Conservation (phyloP, 2,797 vertebrate species). For the Dicrostonyx torquatus region DNA sequence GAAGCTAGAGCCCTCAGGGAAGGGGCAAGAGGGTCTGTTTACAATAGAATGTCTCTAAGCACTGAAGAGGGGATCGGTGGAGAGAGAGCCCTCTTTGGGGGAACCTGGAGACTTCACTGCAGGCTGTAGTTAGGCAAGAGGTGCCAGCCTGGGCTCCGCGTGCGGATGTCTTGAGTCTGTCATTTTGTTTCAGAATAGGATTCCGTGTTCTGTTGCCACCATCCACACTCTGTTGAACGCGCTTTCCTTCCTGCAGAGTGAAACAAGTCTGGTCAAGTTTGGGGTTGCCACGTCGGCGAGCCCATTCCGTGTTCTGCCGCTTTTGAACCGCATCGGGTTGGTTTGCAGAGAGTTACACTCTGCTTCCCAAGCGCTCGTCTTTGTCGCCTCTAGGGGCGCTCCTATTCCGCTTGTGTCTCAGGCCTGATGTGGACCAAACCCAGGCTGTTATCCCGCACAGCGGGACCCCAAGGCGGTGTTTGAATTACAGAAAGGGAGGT, state of each 20-base stretch:
- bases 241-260: not conserved
- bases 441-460: not conserved
- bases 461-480: not conserved
- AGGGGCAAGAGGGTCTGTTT: not conserved
- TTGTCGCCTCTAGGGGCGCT: slow-evolving; percentile 29
- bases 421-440: not conserved
- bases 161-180: not conserved
- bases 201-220: not conserved
- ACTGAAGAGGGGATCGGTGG: not conserved
- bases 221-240: not conserved
- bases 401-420: not conserved
- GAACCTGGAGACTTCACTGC: not conserved
- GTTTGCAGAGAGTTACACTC: no score
- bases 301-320: fast-evolving
- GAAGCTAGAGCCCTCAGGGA: not conserved
- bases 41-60: not conserved
- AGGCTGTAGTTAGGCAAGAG: not conserved
- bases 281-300: not conserved
- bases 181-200: not conserved
- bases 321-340: not conserved
- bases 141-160: not conserved
- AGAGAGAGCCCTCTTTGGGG: not conserved
- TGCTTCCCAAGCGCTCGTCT: not conserved
- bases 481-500: not conserved
- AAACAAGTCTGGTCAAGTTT: not conserved